Conservation (phyloP, 2,113 vertebrate genomes). For the Cephalopholis sonnerati region DNA sequence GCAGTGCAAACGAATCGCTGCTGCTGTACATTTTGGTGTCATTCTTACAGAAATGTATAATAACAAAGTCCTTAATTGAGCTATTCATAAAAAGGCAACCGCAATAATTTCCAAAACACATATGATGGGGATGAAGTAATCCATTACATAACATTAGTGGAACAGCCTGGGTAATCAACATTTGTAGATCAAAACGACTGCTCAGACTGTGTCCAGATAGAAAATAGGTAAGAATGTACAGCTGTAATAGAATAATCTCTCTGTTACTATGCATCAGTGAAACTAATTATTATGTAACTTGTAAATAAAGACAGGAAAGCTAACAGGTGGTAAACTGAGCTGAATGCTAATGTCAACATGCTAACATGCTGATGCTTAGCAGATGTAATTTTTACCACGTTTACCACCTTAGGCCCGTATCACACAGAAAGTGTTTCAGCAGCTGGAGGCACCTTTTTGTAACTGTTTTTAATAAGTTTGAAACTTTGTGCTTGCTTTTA, state of each 20-base stretch:
- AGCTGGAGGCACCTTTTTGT: too few relatives aligned
- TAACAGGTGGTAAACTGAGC: not conserved
- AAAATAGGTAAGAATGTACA: not conserved
- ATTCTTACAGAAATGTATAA: not conserved
- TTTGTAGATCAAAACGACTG: not conserved
- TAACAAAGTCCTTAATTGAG: not conserved
- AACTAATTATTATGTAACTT: not conserved
- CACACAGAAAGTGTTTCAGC: too few relatives aligned
- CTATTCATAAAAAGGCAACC: not conserved
- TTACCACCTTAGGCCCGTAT: too few relatives aligned
- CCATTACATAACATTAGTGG: not conserved
- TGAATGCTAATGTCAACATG: too few relatives aligned
- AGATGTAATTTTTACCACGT: too few relatives aligned
- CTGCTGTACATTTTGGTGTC: not conserved
- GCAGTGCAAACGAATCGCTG: not conserved
- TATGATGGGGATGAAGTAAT: not conserved
- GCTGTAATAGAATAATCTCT: not conserved
- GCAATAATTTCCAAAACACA: not conserved
- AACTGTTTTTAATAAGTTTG: too few relatives aligned
- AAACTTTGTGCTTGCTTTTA: too few relatives aligned
- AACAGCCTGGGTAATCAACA: too few relatives aligned
- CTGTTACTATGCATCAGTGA: not conserved
- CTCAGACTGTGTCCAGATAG: not conserved
- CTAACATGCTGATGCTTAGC: too few relatives aligned
- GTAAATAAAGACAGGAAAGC: not conserved